A percentile compares a stretch with the other conserved stretches of the same genome.
Evolutionary conservation across 2,888 invertebrate species (phyloP).

Genomic region (Operophtera brumata): DNA sequence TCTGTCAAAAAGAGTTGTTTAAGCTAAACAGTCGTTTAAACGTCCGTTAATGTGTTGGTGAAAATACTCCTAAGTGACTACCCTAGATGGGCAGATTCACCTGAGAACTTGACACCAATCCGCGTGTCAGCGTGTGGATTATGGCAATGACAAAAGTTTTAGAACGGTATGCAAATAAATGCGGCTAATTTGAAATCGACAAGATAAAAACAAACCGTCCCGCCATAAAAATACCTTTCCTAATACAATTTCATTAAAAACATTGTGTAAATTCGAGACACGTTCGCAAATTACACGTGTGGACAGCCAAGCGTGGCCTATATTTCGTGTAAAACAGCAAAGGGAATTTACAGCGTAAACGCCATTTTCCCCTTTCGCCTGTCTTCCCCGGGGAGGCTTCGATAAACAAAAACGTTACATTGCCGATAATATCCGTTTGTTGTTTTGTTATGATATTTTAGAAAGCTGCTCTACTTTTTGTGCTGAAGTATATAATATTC

Average conservation of each 20-base stretch:
- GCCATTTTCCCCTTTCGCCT: slow-evolving; percentile 38
- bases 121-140: no score
- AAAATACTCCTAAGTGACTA: no score
- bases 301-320: slow-evolving; percentile 34
- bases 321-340: slow-evolving; percentile 32
- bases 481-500: no score
- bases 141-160: no score
- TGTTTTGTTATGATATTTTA: slow-evolving; percentile 10
- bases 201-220: slow-evolving; percentile 7
- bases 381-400: slow-evolving; percentile 41
- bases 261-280: slow-evolving; percentile 29
- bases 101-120: no score
- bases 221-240: slow-evolving; percentile 11
- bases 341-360: slow-evolving; percentile 35
- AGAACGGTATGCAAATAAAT: slow-evolving; percentile 1
- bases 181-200: slow-evolving; percentile 6
- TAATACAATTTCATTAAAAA: slow-evolving; percentile 38
- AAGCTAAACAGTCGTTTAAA: no score
- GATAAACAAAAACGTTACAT: slow-evolving; percentile 62
- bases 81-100: no score
- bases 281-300: slow-evolving; percentile 39
- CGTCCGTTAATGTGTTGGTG: no score
- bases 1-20: no score
- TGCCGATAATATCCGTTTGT: slow-evolving; percentile 49
- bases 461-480: neutral